These are phyloP conservation scores for Pantherophis vulpinus DNA, from an alignment of 2,797 vertebrate genomes.

Conservation along the genomic window DNA sequence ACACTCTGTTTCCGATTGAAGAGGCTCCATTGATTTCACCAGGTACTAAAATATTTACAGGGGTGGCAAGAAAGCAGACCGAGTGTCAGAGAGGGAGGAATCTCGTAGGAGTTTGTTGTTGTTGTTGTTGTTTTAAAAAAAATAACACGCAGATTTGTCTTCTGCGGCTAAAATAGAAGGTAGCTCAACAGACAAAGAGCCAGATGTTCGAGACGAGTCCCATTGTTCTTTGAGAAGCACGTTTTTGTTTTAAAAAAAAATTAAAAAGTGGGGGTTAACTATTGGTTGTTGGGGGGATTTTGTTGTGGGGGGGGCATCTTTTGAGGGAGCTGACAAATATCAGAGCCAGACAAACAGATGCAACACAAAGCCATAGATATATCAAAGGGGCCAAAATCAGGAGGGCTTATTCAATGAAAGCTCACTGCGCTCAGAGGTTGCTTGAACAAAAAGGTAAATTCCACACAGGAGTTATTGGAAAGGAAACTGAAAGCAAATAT, in stretches of 20 bases:
- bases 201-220: background rate
- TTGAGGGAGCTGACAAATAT: background rate
- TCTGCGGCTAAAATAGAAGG: background rate
- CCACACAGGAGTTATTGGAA: background rate
- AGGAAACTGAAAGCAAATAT: background rate
- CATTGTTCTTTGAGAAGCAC: background rate
- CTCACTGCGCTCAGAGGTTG: background rate
- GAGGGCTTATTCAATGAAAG: background rate
- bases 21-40: slow-evolving; percentile 83
- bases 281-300: background rate
- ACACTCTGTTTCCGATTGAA: slow-evolving; percentile 84
- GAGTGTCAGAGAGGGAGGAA: slow-evolving; percentile 33
- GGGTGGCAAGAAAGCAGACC: slow-evolving; percentile 37
- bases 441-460: background rate
- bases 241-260: too few relatives aligned
- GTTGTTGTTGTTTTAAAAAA: background rate
- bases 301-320: background rate
- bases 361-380: background rate
- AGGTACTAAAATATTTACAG: slow-evolving; percentile 78
- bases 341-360: background rate
- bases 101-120: background rate
- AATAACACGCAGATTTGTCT: slow-evolving; percentile 2
- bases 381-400: background rate
- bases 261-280: background rate
- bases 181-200: background rate